Conservation (phyloP, 2,888 invertebrate genomes). For the Acanthosepion pharaonis region DNA sequence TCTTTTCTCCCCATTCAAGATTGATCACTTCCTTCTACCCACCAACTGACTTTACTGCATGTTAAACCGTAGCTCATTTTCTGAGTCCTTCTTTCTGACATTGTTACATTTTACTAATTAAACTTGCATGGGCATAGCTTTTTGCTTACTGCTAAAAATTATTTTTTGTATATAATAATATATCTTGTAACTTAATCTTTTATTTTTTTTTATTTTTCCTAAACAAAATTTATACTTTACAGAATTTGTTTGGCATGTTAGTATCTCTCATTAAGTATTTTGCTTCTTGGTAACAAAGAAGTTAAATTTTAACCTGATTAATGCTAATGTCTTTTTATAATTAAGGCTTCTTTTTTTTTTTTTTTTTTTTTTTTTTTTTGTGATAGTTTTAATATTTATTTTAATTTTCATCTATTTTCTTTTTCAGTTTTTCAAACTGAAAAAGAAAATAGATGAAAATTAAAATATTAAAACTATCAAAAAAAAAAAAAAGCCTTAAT, state of each 20-base stretch:
- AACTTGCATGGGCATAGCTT: conserved; percentile 36
- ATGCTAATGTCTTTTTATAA: not conserved
- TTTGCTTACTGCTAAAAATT: conserved; percentile 34
- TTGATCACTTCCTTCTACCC: not conserved
- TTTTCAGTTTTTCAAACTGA: too few relatives aligned
- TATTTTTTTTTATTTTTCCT: not conserved
- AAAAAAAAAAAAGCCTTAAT: too few relatives aligned
- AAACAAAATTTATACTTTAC: not conserved
- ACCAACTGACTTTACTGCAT: not conserved
- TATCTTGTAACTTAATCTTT: not conserved
- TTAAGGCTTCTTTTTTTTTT: too few relatives aligned
- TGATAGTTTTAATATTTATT: too few relatives aligned
- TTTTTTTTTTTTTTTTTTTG: too few relatives aligned
- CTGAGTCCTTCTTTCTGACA: not conserved
- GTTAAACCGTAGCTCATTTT: not conserved
- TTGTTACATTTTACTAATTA: not conserved
- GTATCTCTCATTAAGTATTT: not conserved
- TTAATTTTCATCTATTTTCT: too few relatives aligned
- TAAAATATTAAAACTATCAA: too few relatives aligned
- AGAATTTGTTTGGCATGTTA: not conserved
- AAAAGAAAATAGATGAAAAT: too few relatives aligned
- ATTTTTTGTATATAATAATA: not conserved
- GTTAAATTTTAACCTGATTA: not conserved
- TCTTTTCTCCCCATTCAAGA: not conserved
- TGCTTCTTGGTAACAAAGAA: not conserved